phyloP scores from a whole-genome alignment of 2,797 vertebrate species.

The Anas bahamensis region DNA sequence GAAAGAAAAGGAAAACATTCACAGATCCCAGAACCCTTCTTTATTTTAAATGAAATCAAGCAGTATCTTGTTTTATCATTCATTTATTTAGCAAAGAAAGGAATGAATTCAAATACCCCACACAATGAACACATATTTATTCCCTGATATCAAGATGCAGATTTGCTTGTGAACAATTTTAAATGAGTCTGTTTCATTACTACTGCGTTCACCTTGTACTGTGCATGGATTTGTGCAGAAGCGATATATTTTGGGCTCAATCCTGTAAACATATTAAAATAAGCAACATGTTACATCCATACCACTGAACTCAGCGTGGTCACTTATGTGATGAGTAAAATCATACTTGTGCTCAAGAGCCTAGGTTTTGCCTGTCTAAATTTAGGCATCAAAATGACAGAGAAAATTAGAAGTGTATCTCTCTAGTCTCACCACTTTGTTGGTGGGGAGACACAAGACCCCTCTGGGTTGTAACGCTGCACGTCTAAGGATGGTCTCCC shows the following conservation, averaged over 20 bases:
- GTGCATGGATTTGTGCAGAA: slow-evolving; percentile 55
- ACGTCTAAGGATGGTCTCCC: not conserved
- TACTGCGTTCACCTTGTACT: slow-evolving; percentile 1
- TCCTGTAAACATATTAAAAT: slow-evolving; percentile 44
- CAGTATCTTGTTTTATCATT: slow-evolving; percentile 55
- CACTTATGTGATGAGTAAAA: not conserved
- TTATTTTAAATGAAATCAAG: slow-evolving; percentile 62
- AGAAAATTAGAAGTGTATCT: not conserved
- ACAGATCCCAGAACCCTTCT: slow-evolving; percentile 4
- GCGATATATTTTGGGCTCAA: slow-evolving; percentile 50
- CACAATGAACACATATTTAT: slow-evolving; percentile 54
- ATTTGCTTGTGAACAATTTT: slow-evolving; percentile 22
- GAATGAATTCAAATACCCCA: slow-evolving; percentile 66
- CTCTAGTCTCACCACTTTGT: not conserved
- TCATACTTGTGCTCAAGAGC: not conserved
- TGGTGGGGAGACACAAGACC: not conserved
- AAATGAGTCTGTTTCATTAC: not conserved
- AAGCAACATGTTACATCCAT: not conserved
- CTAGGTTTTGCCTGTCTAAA: not conserved
- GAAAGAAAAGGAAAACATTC: not conserved
- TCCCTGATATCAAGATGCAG: slow-evolving; percentile 70
- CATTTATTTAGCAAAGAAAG: slow-evolving; percentile 74
- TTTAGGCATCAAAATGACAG: not conserved
- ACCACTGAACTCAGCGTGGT: not conserved
- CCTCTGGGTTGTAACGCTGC: not conserved